Base-by-base conservation (phyloP, 2,888 invertebrate genomes). In the Platycheirus albimanus region DNA sequence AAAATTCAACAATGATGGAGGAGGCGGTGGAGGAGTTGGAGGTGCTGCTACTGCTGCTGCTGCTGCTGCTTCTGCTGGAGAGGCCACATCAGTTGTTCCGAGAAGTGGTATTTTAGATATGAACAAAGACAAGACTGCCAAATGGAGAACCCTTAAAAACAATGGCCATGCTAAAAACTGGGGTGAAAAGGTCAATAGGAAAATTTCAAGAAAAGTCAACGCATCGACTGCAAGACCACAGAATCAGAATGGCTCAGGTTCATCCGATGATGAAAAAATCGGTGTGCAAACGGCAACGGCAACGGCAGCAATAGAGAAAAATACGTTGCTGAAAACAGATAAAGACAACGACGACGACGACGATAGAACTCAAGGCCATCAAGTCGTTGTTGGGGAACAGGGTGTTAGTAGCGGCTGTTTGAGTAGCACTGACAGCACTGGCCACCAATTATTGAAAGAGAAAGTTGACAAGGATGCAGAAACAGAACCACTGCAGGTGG, bases 141-240 rank as follows among this genome's bases (percentile, higher is more conserved):
- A 91, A 78, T 91, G 91, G 91, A 89, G 91, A 75, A 88, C 89
- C 72, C 87, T 91, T 85, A 88, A 88, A 66, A 90, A 90, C 83
- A 91, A 91, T 87, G 89, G 89, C 80, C 90, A 89, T 78, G 91
- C 91, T 15, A 88, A 88, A 84, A 90, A 88, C 85, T 88, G 89
- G 86, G 87, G 28, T 13, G 19, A 77, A 83, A 45, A 72, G 20
- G 15, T 11, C 24, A 8, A 19, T 6, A 13, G 41, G 13, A 5
- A 70, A 66, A 36, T 13, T n/a, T 17, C 47, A 13, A 43, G 28
- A 41, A 28, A 28, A 17, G 10, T 19, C 36, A 63, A 51, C 56
- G 36, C 24, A 24, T 19, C 52, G 38, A 17, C 11, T 11, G 17
- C 51, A 36, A 58, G 43, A 52, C 28, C 47, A 30, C 66, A 61